phyloP scores from a whole-genome alignment of 2,888 invertebrate genomes.

The Polylopha cassiicola region DNA sequence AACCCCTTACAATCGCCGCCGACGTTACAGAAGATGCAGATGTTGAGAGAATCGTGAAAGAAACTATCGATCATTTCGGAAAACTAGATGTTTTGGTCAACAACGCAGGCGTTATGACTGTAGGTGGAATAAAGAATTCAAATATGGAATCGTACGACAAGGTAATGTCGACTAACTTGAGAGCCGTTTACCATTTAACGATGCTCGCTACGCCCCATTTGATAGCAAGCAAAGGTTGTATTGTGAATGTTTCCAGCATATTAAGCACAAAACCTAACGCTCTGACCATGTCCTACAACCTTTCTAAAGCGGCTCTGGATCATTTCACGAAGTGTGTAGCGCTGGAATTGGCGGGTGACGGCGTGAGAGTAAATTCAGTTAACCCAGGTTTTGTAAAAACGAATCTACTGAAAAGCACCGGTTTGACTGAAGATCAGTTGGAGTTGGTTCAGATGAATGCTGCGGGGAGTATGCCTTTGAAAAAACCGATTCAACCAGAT shows the following conservation, averaged over 20 bases:
- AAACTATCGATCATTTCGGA: conserved; percentile 82
- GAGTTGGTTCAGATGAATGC: conserved; percentile 81
- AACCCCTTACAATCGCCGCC: conserved; percentile 77
- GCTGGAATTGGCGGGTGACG: conserved; percentile 86
- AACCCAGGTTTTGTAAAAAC: conserved; percentile 97
- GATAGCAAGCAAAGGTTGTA: conserved; percentile 85
- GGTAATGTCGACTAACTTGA: conserved; percentile 90
- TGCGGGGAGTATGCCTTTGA: conserved; percentile 88
- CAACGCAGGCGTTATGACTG: conserved; percentile 88
- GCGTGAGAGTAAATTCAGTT: conserved; percentile 91
- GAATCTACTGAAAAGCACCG: conserved; percentile 85
- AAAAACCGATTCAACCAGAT: conserved; percentile 85
- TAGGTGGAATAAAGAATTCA: conserved; percentile 88
- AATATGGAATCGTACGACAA: conserved; percentile 89
- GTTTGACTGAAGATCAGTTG: conserved; percentile 80
- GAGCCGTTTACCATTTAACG: conserved; percentile 87
- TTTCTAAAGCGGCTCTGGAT: conserved; percentile 95
- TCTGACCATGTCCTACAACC: conserved; percentile 89
- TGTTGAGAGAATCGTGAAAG: conserved; percentile 79
- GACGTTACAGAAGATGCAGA: conserved; percentile 83
- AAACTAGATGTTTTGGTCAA: conserved; percentile 88
- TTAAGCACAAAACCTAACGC: conserved; percentile 82
- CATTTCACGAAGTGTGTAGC: conserved; percentile 95
- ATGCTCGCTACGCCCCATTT: conserved; percentile 90
- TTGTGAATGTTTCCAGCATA: conserved; percentile 95